Conservation (phyloP, 2,888 invertebrate genomes). For the Ophion costatus region DNA sequence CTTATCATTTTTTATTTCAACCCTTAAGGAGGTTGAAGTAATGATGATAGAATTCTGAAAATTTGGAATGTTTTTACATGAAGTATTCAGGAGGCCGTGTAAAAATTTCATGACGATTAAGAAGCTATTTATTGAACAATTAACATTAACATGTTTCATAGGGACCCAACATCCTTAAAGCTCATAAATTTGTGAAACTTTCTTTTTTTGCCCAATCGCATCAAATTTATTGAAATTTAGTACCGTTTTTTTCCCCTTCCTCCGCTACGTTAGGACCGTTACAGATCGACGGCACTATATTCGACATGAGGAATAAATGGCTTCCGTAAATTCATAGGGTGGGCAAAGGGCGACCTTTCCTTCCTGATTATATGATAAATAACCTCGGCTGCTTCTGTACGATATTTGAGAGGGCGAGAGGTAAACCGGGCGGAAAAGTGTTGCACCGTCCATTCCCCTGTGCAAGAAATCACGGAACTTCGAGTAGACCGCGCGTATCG, state of each 20-base stretch:
- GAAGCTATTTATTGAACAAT: too few species aligned
- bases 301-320: conserved; percentile 53
- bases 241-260: background rate
- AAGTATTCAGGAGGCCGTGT: too few species aligned
- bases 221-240: conserved; percentile 27
- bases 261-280: conserved; percentile 19
- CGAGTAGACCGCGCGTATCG: background rate
- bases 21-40: too few species aligned
- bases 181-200: background rate
- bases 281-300: conserved; percentile 38
- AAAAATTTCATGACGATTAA: too few species aligned
- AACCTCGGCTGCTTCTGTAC: conserved; percentile 43
- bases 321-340: conserved; percentile 49
- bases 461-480: conserved; percentile 40
- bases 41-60: too few species aligned
- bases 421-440: conserved; percentile 23
- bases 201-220: background rate
- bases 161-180: background rate
- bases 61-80: too few species aligned
- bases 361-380: conserved; percentile 65
- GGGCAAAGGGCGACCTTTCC: conserved; percentile 52
- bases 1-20: too few species aligned
- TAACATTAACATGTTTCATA: too few species aligned
- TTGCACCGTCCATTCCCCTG: background rate
- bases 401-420: conserved; percentile 46